Evolutionary conservation across 2,888 invertebrate genomes (phyloP), one percentile per base, ranked within the genome.

Genomic region (Drosophila fulvimacula): DNA sequence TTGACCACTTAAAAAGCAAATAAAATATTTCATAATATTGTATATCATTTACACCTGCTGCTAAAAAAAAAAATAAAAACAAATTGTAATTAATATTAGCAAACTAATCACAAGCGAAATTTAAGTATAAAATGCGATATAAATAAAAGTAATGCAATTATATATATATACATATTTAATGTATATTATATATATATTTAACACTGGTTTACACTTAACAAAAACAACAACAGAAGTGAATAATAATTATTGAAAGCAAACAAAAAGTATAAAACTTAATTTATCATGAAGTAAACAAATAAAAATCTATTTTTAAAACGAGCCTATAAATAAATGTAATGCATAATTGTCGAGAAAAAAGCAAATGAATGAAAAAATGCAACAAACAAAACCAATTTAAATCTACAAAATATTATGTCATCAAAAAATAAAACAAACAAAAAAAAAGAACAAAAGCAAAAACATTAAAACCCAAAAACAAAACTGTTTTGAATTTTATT

Each of bases 11-110:
- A 36, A 52, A 32, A 58, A 41, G 56, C 34, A 51, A 51, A 34
- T 21, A 19, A 56, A 61, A 66, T 69, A 71, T 36, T 59, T 61
- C 56, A 65, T 79, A 77, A 69, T 67, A 81, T 81, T 86, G 74
- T 86, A 83, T 86, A 84, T 86, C 87, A 86, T 86, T 84, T 82
- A 86, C 87, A 82, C 71, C 69, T 61, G 78, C 84, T 71, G 82
- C 81, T 67, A 82, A 48, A 67, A n/a, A 46, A 27, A 10, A 11
- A 27, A 15, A 21, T 19, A 3, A 15, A 3, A 27, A 21, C 15
- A 44, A 21, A 63, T 69, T 79, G 64, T 75, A 69, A 74, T 62
- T 46, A 63, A 72, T 49, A 46, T 64, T 70, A 70, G 75, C 63
- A 51, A 48, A 69, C 76, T 82, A 80, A 85, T 73, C 67, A 80